Evolutionary conservation across 2,113 vertebrate species (phyloP).

Genomic region (Marmota flaviventris): DNA sequence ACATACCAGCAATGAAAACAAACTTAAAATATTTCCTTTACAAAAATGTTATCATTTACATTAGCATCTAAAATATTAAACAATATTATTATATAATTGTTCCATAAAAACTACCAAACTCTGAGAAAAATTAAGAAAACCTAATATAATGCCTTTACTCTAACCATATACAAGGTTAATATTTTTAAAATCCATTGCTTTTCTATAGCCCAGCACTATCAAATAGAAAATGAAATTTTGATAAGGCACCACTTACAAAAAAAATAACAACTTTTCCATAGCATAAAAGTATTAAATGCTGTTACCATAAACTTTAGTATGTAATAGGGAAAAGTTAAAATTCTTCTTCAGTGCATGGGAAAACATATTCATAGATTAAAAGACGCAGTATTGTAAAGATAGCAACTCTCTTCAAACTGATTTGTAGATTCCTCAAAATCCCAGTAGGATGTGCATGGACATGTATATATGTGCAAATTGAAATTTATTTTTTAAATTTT

Average conservation of each 20-base stretch:
- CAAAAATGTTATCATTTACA: not conserved
- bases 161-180: not conserved
- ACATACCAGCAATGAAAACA: not conserved
- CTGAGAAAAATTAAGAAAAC: not conserved
- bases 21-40: not conserved
- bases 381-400: not conserved
- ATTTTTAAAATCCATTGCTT: constrained; percentile 5
- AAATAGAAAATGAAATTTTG: constrained; percentile 31
- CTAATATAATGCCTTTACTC: not conserved
- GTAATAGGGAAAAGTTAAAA: not conserved
- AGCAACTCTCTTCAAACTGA: not conserved
- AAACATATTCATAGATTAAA: not conserved
- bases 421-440: not conserved
- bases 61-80: constrained; percentile 7
- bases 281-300: not conserved
- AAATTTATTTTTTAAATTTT: constrained; percentile 19
- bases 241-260: constrained; percentile 1
- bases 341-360: not conserved
- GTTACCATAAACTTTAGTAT: not conserved
- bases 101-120: not conserved
- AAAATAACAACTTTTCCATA: constrained; percentile 5
- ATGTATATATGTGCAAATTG: not conserved
- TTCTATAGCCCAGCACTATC: not conserved
- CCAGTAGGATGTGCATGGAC: too few relatives aligned
- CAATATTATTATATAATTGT: not conserved